Conservation (phyloP, 2,113 vertebrate genomes). For the Calypte anna region DNA sequence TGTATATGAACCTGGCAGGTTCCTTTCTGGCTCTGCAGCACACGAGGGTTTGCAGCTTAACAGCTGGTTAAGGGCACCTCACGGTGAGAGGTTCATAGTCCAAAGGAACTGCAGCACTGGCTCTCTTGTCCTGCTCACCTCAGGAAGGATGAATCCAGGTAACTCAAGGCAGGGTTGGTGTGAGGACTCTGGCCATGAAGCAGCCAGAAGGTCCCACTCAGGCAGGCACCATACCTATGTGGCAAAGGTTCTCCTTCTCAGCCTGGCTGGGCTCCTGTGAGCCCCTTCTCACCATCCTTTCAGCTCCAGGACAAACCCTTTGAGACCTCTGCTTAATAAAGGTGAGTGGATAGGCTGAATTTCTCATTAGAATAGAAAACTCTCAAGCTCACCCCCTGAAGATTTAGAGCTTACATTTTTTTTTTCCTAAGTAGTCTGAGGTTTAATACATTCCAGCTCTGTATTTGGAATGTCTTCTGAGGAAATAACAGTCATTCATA, state of each 20-base stretch:
- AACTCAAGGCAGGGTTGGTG: neutral
- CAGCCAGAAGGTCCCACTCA: neutral
- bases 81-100: neutral
- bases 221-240: neutral
- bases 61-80: neutral
- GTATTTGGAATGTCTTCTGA: neutral
- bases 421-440: neutral
- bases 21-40: neutral
- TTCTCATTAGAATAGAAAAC: neutral
- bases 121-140: neutral
- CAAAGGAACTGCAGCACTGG: neutral
- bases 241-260: neutral
- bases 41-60: neutral
- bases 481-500: neutral
- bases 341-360: neutral
- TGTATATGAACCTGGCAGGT: neutral
- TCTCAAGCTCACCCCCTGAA: neutral
- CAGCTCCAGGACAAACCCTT: neutral
- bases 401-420: neutral
- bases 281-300: neutral
- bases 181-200: neutral
- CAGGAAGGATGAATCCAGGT: fast-evolving
- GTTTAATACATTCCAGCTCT: neutral
- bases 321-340: neutral
- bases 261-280: neutral